These are phyloP conservation scores for Drosophila nasuta DNA, from an alignment of 1,140 invertebrate species.

Conservation along the genomic window DNA sequence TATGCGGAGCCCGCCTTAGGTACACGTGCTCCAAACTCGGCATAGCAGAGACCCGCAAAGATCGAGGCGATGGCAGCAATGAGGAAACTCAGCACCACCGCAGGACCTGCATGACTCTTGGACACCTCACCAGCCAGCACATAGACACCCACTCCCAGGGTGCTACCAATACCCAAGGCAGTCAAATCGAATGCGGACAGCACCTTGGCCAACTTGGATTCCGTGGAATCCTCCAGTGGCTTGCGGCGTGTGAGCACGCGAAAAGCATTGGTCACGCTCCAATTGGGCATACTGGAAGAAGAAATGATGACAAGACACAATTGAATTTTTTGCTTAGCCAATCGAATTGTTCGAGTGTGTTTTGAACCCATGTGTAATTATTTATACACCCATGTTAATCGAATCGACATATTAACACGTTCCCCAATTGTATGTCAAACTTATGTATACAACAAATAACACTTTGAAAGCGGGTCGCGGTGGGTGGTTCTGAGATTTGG, in stretches of 20 bases:
- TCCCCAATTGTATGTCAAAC: slow-evolving; percentile 44
- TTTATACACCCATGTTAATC: slow-evolving; percentile 60
- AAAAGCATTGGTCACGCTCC: slow-evolving; percentile 70
- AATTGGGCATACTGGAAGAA: slow-evolving; percentile 75
- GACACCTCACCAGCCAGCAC: slow-evolving; percentile 95
- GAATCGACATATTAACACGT: slow-evolving; percentile 73
- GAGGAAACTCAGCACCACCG: slow-evolving; percentile 94
- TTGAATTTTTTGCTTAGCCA: slow-evolving; percentile 51
- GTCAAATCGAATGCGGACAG: slow-evolving; percentile 92
- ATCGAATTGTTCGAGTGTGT: slow-evolving; percentile 23
- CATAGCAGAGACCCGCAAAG: slow-evolving; percentile 94
- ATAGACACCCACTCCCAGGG: slow-evolving; percentile 96
- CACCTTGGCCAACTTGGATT: slow-evolving; percentile 90
- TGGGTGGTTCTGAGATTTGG: slow-evolving; percentile 7
- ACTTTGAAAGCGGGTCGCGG: slow-evolving; percentile 14
- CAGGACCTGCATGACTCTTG: slow-evolving; percentile 92
- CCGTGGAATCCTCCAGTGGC: slow-evolving; percentile 77
- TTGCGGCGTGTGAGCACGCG: slow-evolving; percentile 76
- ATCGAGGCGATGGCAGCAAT: slow-evolving; percentile 95
- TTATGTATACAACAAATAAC: slow-evolving; percentile 4
- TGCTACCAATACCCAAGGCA: slow-evolving; percentile 93
- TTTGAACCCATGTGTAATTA: slow-evolving; percentile 35
- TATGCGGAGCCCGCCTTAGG: slow-evolving; percentile 95
- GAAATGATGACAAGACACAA: slow-evolving; percentile 17
- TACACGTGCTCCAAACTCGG: slow-evolving; percentile 94